phyloP scores from a whole-genome alignment of 1,140 invertebrate species.

The Drosophila lacteicornis region DNA sequence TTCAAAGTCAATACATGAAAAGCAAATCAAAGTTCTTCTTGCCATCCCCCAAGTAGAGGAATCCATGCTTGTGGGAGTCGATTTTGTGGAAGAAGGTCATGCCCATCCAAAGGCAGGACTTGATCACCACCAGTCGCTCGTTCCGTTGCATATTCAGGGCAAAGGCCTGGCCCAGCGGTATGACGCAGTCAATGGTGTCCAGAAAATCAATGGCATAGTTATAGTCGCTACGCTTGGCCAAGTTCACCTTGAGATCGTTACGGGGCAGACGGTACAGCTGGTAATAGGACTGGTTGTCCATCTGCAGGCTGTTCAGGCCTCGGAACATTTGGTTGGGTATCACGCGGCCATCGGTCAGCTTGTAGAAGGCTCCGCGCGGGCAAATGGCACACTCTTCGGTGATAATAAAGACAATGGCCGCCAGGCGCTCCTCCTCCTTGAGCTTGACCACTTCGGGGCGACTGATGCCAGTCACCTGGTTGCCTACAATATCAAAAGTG shows the following conservation, averaged over 20 bases:
- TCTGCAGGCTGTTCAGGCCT: conserved; percentile 87
- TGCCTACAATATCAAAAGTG: conserved; percentile 81
- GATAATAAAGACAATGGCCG: conserved; percentile 89
- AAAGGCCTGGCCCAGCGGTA: conserved; percentile 69
- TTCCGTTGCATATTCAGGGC: conserved; percentile 86
- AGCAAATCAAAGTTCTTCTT: conserved; percentile 90
- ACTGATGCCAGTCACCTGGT: conserved; percentile 85
- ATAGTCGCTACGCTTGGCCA: conserved; percentile 89
- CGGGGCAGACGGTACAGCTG: conserved; percentile 88
- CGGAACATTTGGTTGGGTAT: conserved; percentile 89
- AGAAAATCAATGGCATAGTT: conserved; percentile 92
- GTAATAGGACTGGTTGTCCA: conserved; percentile 88
- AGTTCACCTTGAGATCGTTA: conserved; percentile 90
- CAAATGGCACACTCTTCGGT: conserved; percentile 89
- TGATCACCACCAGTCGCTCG: conserved; percentile 87
- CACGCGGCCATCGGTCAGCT: conserved; percentile 87
- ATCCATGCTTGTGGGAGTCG: conserved; percentile 88
- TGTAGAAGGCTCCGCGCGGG: conserved; percentile 90
- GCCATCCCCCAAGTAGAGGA: conserved; percentile 90
- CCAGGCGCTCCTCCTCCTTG: conserved; percentile 91
- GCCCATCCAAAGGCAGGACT: conserved; percentile 91
- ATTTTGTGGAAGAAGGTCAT: conserved; percentile 90
- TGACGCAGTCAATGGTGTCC: conserved; percentile 88
- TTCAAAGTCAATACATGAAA: conserved; percentile 87
- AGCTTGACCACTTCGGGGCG: conserved; percentile 86